phyloP scores from a whole-genome alignment of 2,888 invertebrate species.

The Trissolcus japonicus region DNA sequence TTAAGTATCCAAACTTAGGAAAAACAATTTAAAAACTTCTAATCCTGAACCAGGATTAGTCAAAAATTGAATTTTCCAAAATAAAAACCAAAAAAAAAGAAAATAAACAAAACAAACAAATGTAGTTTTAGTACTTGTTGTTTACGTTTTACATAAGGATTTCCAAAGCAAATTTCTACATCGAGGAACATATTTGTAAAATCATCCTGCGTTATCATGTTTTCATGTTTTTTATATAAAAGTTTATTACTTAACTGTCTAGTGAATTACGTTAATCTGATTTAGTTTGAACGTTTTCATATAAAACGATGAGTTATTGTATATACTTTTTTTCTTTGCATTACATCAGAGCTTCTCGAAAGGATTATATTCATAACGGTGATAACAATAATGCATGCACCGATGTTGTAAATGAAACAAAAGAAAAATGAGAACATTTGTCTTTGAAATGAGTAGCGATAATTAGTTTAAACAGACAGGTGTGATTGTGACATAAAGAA shows the following conservation, averaged over 20 bases:
- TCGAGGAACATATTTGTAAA: too few species aligned
- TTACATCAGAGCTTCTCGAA: conserved; percentile 14
- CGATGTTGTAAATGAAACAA: conserved; percentile 23
- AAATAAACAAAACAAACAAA: not conserved
- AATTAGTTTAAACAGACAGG: conserved; percentile 30
- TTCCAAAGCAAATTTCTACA: too few species aligned
- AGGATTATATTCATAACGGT: conserved; percentile 13
- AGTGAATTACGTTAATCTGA: too few species aligned
- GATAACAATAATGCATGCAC: conserved; percentile 18
- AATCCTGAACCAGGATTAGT: too few species aligned
- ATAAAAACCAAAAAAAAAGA: not conserved
- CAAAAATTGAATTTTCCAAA: not conserved
- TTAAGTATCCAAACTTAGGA: not conserved
- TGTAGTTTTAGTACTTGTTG: too few species aligned
- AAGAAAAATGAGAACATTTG: conserved; percentile 22
- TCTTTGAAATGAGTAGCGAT: conserved; percentile 19
- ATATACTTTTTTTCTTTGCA: not conserved
- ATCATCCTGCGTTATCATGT: too few species aligned
- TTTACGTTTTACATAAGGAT: too few species aligned
- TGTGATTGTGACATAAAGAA: conserved; percentile 19
- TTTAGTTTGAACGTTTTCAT: not conserved
- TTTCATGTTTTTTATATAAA: too few species aligned
- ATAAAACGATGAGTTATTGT: conserved; percentile 1
- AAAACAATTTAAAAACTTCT: not conserved
- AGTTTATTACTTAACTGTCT: too few species aligned